A percentile compares a stretch with the other conserved stretches of the same genome.
Conservation (phyloP, 2,888 invertebrate genomes). For the Carabus problematicus region DNA sequence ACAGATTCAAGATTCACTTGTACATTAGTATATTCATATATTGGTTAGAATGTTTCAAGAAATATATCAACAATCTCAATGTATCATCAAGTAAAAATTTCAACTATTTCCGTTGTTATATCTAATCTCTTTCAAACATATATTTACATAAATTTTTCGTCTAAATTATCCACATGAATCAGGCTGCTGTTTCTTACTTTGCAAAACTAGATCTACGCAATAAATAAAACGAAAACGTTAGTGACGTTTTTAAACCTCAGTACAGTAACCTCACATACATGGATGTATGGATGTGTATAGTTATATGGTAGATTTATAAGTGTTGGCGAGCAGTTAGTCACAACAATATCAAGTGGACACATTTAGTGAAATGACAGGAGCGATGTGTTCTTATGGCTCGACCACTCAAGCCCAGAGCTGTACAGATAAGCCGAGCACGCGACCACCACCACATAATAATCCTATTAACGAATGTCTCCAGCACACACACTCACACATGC, state of each 20-base stretch:
- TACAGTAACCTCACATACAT: not conserved
- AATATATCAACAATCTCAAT: no score
- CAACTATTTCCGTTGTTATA: no score
- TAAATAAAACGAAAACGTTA: not conserved
- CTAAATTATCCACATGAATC: not conserved
- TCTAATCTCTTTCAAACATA: no score
- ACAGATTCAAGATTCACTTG: no score
- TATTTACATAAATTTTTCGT: no score
- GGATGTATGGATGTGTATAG: not conserved
- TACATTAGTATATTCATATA: no score
- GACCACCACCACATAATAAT: constrained; percentile 40
- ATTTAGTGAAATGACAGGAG: constrained; percentile 38
- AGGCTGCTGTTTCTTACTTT: not conserved
- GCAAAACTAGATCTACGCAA: no score
- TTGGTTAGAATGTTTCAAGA: no score
- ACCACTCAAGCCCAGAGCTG: constrained; percentile 24
- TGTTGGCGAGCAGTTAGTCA: constrained; percentile 35
- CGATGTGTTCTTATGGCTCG: constrained; percentile 26
- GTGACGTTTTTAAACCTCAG: not conserved
- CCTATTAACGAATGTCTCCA: constrained; percentile 41
- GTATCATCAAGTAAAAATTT: no score
- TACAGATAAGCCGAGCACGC: constrained; percentile 36
- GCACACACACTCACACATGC: not conserved
- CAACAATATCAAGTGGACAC: constrained; percentile 39
- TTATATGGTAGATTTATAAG: constrained; percentile 28